Conservation (phyloP, 2,888 invertebrate species). For the Pasiphila rectangulata region DNA sequence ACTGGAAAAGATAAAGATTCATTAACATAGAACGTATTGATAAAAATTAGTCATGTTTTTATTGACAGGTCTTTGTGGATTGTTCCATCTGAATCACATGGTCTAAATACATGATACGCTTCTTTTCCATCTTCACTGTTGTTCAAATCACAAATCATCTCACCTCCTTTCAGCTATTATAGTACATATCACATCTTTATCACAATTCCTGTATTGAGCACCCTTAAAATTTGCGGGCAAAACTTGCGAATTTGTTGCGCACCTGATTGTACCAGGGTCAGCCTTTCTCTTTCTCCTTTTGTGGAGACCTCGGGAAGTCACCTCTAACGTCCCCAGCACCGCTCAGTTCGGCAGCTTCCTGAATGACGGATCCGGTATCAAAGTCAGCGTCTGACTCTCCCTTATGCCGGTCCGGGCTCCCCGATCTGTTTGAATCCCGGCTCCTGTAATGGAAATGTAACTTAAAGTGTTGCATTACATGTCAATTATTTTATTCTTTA, state of each 20-base stretch:
- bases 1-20: too few species aligned
- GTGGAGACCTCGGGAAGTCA: neutral
- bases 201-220: slow-evolving; percentile 5
- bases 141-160: too few species aligned
- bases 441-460: slow-evolving; percentile 6
- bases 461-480: too few species aligned
- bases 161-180: too few species aligned
- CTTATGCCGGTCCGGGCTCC: slow-evolving; percentile 2
- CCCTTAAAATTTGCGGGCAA: slow-evolving; percentile 3
- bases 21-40: too few species aligned
- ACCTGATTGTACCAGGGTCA: slow-evolving; percentile 7
- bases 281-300: neutral
- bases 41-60: too few species aligned
- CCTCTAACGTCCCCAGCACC: neutral
- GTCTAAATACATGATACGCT: too few species aligned
- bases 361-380: neutral
- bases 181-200: slow-evolving; percentile 2
- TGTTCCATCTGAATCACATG: too few species aligned
- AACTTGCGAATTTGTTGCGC: neutral
- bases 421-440: slow-evolving; percentile 2
- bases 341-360: neutral
- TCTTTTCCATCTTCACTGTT: neutral
- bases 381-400: slow-evolving; percentile 6
- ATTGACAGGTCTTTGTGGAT: too few species aligned
- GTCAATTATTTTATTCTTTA: too few species aligned